These are phyloP conservation scores for Gorsachius goisagi DNA, from an alignment of 2,113 vertebrate species.

Conservation along the genomic window DNA sequence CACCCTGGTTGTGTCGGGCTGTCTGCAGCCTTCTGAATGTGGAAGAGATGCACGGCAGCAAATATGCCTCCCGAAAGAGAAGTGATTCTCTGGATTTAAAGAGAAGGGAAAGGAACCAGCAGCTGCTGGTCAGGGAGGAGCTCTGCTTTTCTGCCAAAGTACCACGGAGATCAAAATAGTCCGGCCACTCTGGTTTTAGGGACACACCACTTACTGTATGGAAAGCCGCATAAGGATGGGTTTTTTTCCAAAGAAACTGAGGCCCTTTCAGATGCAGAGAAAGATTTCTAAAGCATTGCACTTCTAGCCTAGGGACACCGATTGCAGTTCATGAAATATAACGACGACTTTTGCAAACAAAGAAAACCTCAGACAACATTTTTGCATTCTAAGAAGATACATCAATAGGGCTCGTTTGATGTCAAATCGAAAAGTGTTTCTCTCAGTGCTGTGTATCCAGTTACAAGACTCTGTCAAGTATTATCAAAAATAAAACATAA, in stretches of 20 bases:
- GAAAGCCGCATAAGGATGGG: not conserved
- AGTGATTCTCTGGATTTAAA: not conserved
- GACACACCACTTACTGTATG: accelerated
- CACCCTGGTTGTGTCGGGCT: not conserved
- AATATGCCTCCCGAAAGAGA: accelerated
- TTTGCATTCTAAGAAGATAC: not conserved
- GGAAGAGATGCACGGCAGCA: no score
- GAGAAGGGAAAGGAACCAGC: not conserved
- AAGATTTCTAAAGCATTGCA: not conserved
- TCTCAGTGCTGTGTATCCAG: not conserved
- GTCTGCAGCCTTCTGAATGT: not conserved
- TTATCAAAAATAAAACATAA: not conserved
- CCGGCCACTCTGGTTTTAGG: accelerated
- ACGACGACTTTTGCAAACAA: accelerated
- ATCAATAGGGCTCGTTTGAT: not conserved
- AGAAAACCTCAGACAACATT: not conserved
- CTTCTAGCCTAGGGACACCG: not conserved
- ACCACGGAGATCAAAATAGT: accelerated
- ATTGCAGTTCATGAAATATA: accelerated
- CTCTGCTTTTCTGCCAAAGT: not conserved
- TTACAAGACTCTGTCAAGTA: not conserved
- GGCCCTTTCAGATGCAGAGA: not conserved
- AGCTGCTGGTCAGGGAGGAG: not conserved
- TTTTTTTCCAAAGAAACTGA: not conserved
- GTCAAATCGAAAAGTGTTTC: not conserved